Evolutionary conservation across 2,797 vertebrate species (phyloP).

Genomic region (Aeoliscus strigatus): DNA sequence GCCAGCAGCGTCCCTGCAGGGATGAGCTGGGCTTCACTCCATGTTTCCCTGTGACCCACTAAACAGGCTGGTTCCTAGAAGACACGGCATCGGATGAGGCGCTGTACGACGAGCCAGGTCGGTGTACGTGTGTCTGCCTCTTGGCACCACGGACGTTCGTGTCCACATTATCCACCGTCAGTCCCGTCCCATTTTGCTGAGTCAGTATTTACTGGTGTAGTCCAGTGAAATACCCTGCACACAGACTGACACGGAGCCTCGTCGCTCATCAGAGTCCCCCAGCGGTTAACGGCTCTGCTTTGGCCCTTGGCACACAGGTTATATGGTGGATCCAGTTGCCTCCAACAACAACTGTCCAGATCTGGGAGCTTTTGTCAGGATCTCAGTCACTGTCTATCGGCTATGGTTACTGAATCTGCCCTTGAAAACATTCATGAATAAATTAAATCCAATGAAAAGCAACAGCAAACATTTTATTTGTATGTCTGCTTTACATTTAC

Average conservation of each 20-base stretch:
- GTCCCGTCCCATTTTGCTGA: not conserved
- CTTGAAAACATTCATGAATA: too few species aligned
- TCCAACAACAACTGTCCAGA: too few species aligned
- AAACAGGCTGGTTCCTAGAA: constrained; percentile 32
- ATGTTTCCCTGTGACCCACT: constrained; percentile 29
- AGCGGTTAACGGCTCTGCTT: not conserved
- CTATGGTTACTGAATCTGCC: too few species aligned
- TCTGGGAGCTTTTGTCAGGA: too few species aligned
- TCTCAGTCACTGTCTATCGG: not conserved
- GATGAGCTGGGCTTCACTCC: constrained; percentile 15
- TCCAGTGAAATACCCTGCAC: not conserved
- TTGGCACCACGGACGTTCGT: constrained; percentile 1
- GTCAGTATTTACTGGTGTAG: not conserved
- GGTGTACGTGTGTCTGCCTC: constrained; percentile 34
- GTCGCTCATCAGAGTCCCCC: not conserved
- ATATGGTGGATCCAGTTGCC: too few species aligned
- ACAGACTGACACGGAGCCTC: constrained; percentile 2
- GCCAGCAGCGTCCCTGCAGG: constrained; percentile 1
- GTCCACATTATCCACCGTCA: not conserved
- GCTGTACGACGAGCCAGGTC: constrained; percentile 11
- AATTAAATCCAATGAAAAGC: too few species aligned
- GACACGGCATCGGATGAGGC: constrained; percentile 43
- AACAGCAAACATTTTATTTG: too few species aligned
- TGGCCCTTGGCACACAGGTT: not conserved
- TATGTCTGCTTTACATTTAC: too few species aligned